A percentile compares a stretch with the other conserved stretches of the same genome.
phyloP scores from a whole-genome alignment of 2,888 invertebrate species.

The Mesorhabditis spiculigera region DNA sequence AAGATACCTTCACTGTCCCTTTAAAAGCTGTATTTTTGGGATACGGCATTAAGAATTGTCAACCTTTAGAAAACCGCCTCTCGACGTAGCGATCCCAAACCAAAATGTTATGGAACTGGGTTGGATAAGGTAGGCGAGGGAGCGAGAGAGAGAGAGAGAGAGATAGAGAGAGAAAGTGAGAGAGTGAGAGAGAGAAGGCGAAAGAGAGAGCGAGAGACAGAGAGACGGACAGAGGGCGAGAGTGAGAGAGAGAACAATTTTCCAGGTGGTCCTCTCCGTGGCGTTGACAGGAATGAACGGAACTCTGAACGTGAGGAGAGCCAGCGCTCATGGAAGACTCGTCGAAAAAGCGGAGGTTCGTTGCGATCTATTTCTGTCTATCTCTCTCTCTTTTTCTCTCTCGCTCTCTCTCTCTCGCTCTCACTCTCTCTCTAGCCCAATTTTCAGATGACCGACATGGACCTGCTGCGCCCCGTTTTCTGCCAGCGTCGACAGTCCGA shows the following conservation, averaged over 20 bases:
- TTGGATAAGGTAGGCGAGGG: not conserved
- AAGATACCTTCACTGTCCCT: too few species aligned
- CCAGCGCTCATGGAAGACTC: conserved; percentile 1
- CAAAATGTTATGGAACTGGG: conserved; percentile 1
- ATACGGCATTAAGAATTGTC: not conserved
- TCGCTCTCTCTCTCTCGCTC: too few species aligned
- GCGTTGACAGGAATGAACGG: conserved; percentile 2
- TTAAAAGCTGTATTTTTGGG: not conserved
- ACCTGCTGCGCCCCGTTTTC: not conserved
- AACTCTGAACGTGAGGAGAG: not conserved
- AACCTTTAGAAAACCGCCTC: not conserved
- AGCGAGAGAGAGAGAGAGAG: too few species aligned
- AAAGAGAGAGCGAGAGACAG: too few species aligned
- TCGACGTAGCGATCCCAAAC: not conserved
- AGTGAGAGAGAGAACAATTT: not conserved
- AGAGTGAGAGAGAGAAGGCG: too few species aligned
- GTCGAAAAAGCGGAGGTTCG: not conserved
- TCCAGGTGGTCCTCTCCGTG: conserved; percentile 4
- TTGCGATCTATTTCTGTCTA: not conserved
- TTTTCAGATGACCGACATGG: conserved; percentile 5
- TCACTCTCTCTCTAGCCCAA: too few species aligned
- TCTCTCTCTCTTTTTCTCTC: too few species aligned
- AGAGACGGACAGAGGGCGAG: too few species aligned
- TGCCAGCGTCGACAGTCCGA: not conserved
- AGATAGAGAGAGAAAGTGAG: too few species aligned